These are phyloP conservation scores for Drosophila rubida DNA, from an alignment of 2,888 invertebrate genomes.

Conservation along the genomic window DNA sequence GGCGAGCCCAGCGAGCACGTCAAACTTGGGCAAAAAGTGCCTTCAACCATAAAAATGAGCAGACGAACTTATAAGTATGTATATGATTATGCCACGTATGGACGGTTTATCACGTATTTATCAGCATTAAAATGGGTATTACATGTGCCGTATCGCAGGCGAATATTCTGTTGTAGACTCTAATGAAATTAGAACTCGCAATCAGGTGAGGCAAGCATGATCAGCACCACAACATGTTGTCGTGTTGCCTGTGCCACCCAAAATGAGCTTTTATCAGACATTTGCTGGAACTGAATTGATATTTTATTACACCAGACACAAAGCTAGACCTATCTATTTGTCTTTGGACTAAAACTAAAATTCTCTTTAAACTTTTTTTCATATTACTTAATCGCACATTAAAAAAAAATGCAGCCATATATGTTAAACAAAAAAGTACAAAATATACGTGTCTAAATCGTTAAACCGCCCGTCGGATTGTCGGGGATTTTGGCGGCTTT, in stretches of 20 bases:
- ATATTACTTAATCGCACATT: too few species aligned
- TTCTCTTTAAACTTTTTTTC: too few species aligned
- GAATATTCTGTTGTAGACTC: background rate
- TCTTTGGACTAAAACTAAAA: too few species aligned
- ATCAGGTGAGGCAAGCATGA: conserved; percentile 2
- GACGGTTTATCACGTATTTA: conserved; percentile 17
- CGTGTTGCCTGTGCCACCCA: background rate
- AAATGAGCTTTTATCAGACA: background rate
- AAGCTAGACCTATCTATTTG: too few species aligned
- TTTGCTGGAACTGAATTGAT: background rate
- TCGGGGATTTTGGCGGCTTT: conserved; percentile 5
- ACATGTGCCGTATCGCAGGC: background rate
- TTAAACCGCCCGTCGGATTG: background rate
- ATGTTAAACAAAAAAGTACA: background rate
- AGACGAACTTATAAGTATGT: conserved; percentile 8
- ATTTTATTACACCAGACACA: conserved; percentile 1
- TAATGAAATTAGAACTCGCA: background rate
- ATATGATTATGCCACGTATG: conserved; percentile 25
- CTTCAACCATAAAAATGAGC: conserved; percentile 12
- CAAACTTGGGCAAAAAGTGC: conserved; percentile 7
- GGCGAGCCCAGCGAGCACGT: conserved; percentile 23
- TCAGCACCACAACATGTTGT: background rate
- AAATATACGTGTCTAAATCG: background rate
- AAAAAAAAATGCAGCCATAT: too few species aligned
- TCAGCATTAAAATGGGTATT: conserved; percentile 6